Base-by-base conservation (phyloP, 2,113 vertebrate genomes). In the Chloropsis hardwickii region DNA sequence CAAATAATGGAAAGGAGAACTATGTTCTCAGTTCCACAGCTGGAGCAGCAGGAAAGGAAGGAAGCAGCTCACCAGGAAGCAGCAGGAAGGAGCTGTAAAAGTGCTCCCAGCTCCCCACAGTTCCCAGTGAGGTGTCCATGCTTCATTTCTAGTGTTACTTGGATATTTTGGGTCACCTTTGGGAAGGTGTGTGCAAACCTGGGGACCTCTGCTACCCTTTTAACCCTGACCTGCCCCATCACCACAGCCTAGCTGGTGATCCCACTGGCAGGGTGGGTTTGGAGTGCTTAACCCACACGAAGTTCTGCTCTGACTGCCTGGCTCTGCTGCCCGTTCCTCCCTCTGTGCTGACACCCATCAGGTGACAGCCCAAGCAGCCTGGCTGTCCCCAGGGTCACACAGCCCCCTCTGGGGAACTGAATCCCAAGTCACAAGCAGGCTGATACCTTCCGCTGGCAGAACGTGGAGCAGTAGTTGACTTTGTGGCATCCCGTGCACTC, bases 401-500 rank as follows among this genome's bases (percentile, higher is more conserved):
- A 40, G 37, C 24, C 25, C 31, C 9, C 91, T 51, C 44, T 23
- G 22, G 20, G 7, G 13, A 37, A 17, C 40, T 14, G 51, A 39
- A 60, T 8, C 66, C 48, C 58, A 42, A 22, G 62, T 37, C 71
- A 14, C 62, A 62, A 29, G n/a, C 42, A 21, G 22, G 54, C 76
- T 5, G 0, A 18, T 97, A 99, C 99, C 99, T 99, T 99, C 60
- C 98, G 97, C 97, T 99, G 99, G 94, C 99, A 99, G 98, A 99
- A 99, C 0, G 98, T 99, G 78, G 99, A 99, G 97, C 99, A 99
- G 98, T 99, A 99, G 98, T 99, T 99, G 96, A 99, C 99, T 82
- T 99, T 99, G 90, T 99, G 99, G 91, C 99, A 99, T 40, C 99
- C 99, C 0, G 99, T 99, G 85, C 99, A 99, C 96, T 99, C 99